phyloP scores from a whole-genome alignment of 1,140 invertebrate species.

The Nautilus pompilius region DNA sequence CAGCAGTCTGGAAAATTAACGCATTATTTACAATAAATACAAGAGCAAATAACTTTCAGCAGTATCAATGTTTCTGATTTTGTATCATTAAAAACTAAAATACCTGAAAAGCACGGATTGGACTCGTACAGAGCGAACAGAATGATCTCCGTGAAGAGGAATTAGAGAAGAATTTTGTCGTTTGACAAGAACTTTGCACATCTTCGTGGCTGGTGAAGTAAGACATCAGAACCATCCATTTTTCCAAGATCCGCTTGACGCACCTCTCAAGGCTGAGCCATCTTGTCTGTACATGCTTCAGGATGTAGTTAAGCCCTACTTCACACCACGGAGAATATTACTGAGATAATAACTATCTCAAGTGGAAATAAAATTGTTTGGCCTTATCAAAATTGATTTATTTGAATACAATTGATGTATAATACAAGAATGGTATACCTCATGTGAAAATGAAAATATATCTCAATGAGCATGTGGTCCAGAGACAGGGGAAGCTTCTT shows the following conservation, averaged over 20 bases:
- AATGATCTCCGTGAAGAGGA: slow-evolving; percentile 8
- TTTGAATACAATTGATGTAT: no score
- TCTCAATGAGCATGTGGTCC: slow-evolving; percentile 13
- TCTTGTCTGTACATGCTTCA: slow-evolving; percentile 23
- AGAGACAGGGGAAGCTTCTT: slow-evolving; percentile 8
- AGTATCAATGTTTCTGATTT: background rate
- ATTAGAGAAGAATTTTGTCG: slow-evolving; percentile 11
- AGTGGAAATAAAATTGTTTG: no score
- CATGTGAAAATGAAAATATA: slow-evolving; percentile 13
- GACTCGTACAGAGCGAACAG: slow-evolving; percentile 14
- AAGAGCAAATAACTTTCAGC: no score
- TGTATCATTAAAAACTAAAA: background rate
- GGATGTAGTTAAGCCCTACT: slow-evolving; percentile 14
- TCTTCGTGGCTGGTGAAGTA: slow-evolving; percentile 14
- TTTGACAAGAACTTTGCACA: background rate
- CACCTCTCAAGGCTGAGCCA: slow-evolving; percentile 20
- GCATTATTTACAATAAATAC: background rate
- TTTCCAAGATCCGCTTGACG: slow-evolving; percentile 11
- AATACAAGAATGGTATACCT: no score
- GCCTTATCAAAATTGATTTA: no score
- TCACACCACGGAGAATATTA: no score
- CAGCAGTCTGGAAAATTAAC: slow-evolving; percentile 1
- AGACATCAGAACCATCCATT: slow-evolving; percentile 14
- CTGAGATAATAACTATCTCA: no score
- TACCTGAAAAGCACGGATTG: slow-evolving; percentile 18